These are phyloP conservation scores for Eustalomyia histrio DNA, from an alignment of 2,888 invertebrate genomes.

Conservation along the genomic window DNA sequence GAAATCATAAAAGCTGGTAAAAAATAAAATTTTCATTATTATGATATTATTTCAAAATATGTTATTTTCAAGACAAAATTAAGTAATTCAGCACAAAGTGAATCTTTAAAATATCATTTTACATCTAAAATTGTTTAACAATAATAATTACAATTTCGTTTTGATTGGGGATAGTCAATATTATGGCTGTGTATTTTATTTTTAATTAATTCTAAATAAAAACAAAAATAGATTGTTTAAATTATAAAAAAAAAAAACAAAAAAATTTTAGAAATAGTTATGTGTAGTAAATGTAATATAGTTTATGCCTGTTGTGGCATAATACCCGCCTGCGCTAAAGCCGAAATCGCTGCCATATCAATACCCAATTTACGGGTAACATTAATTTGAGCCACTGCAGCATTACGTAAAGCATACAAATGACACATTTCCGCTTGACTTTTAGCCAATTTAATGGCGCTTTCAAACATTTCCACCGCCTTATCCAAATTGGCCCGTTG, in stretches of 20 bases:
- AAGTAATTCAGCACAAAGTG: too few species aligned
- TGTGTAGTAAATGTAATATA: constrained; percentile 20
- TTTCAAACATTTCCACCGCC: constrained; percentile 92
- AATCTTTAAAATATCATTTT: too few species aligned
- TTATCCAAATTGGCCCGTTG: constrained; percentile 90
- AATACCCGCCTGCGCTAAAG: constrained; percentile 71
- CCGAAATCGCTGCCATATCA: constrained; percentile 79
- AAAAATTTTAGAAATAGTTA: neutral
- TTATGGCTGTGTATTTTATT: too few species aligned
- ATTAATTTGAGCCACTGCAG: constrained; percentile 92
- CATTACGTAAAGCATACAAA: constrained; percentile 92
- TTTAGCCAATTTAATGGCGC: constrained; percentile 91
- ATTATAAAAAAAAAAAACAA: constrained; percentile 32
- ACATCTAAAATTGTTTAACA: too few species aligned
- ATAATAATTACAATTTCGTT: too few species aligned
- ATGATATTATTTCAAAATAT: too few species aligned
- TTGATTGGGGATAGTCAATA: too few species aligned
- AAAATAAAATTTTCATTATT: too few species aligned
- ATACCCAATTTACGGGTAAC: constrained; percentile 88
- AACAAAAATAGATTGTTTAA: neutral
- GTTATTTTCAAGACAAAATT: too few species aligned
- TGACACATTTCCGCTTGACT: constrained; percentile 94
- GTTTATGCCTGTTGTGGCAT: constrained; percentile 55
- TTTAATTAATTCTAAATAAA: too few species aligned
- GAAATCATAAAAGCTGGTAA: too few species aligned